Conservation (phyloP, 2,888 invertebrate genomes). For the Trissoscelio sp. region DNA sequence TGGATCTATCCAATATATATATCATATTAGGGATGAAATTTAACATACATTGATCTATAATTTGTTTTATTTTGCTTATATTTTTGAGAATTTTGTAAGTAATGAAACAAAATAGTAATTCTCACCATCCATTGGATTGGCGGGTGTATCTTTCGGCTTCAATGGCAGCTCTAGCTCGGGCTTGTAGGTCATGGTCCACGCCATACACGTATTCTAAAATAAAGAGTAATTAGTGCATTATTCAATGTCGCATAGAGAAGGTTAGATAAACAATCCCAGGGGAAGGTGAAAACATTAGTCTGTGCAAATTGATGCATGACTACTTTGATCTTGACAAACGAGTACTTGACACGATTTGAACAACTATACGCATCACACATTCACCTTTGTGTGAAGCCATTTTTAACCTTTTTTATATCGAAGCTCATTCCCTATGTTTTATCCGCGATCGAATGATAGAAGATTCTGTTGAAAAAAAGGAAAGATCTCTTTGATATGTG, state of each 20-base stretch:
- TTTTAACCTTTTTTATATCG: conserved; percentile 50
- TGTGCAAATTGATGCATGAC: conserved; percentile 61
- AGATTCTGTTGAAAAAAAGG: conserved; percentile 16
- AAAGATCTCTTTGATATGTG: conserved; percentile 17
- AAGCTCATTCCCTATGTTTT: conserved; percentile 39
- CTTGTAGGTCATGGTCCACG: conserved; percentile 81
- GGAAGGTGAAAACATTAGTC: conserved; percentile 49
- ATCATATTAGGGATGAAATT: too few relatives aligned
- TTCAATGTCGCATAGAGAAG: conserved; percentile 49
- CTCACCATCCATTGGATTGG: conserved; percentile 77
- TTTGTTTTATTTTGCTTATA: too few relatives aligned
- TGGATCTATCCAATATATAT: too few relatives aligned
- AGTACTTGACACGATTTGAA: conserved; percentile 65
- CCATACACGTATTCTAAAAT: conserved; percentile 81
- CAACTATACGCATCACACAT: conserved; percentile 38
- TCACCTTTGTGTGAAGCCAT: conserved; percentile 52
- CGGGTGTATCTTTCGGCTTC: conserved; percentile 80
- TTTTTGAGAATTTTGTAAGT: too few relatives aligned
- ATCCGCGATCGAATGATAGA: conserved; percentile 35
- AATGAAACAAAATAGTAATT: conserved; percentile 3
- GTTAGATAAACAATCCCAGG: conserved; percentile 51
- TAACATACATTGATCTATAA: too few relatives aligned
- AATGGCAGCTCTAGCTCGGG: conserved; percentile 81
- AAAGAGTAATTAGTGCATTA: conserved; percentile 59
- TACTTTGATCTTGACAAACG: conserved; percentile 61